Base-by-base conservation (phyloP, 2,113 vertebrate species). In the Sardina pilchardus region DNA sequence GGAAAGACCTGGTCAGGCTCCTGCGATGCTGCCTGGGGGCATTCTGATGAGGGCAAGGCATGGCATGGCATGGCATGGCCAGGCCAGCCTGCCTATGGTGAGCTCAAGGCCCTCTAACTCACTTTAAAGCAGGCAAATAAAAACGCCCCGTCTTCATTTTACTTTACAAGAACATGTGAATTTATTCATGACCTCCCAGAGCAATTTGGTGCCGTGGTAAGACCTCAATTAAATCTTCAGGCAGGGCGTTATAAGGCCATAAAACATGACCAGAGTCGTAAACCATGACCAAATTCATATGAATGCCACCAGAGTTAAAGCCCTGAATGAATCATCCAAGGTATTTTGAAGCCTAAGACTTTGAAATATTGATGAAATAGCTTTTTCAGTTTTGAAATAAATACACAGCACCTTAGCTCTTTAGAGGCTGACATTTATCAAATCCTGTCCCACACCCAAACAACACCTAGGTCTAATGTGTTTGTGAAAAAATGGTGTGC, bases 111-210 rank as follows among this genome's bases (percentile, higher is more conserved):
- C 81, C 81, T 78, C 71, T 81, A 81, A 81, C 47, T 42, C 44
- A n/a, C 81, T 84, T 36, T 17, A 45, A 88, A 88, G 67, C 36
- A 21, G 26, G 44, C 30, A 7, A 45, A 67, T 85, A 83, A 81
- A 75, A 80, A 48, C 16, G 26, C 45, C 84, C 67, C 4, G 19
- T 45, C 45, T 45, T 48, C 21, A 50, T 71, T 43, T 21, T 42
- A 59, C 36, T 21, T 26, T 9, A 82, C 71, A 82, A 44, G 59
- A 19, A 50, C 80, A 48, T 19, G 47, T 45, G 24, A 80, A 80
- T 87, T 43, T 84, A 48, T 82, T 84, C 39, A 85, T 43, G 26
- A 44, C 34, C 26, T 71, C 45, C 53, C 83, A 85, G 30, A 26
- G 26, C 44, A 30, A 48, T 47, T 50, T 43, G 42, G 26, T 26